Evolutionary conservation across 2,888 invertebrate genomes (phyloP).

Genomic region (Microctonus brassicae): DNA sequence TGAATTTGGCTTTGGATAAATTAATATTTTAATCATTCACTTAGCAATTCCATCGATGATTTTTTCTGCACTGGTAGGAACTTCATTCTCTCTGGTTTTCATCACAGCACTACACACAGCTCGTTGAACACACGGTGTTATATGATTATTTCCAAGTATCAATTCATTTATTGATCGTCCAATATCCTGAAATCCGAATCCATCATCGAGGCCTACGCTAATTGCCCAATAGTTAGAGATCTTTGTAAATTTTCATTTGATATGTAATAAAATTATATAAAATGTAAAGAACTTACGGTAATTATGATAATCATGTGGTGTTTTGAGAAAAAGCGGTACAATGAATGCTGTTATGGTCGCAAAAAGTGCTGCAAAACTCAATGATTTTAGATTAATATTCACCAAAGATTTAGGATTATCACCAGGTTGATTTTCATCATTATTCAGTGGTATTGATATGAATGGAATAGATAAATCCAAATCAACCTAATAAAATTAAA

Average conservation of each 20-base stretch:
- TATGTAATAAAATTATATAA: constrained; percentile 24
- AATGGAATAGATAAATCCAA: constrained; percentile 79
- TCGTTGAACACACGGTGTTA: constrained; percentile 65
- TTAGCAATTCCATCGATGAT: constrained; percentile 67
- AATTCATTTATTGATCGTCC: constrained; percentile 61
- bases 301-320: constrained; percentile 43
- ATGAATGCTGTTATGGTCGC: constrained; percentile 73
- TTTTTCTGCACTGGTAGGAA: constrained; percentile 64
- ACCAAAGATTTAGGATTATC: constrained; percentile 71
- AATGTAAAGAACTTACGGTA: constrained; percentile 41
- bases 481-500: constrained; percentile 72
- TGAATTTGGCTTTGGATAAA: background rate
- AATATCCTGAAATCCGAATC: constrained; percentile 49
- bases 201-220: constrained; percentile 52
- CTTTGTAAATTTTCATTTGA: background rate
- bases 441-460: constrained; percentile 76
- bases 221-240: background rate
- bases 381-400: constrained; percentile 75
- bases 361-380: constrained; percentile 74
- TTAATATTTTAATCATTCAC: constrained; percentile 49
- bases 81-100: constrained; percentile 51
- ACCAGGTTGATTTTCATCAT: constrained; percentile 66
- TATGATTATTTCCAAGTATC: constrained; percentile 59
- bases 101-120: constrained; percentile 64
- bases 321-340: constrained; percentile 68